Evolutionary conservation across 2,797 vertebrate genomes (phyloP).

Genomic region (Crocidura indochinensis): DNA sequence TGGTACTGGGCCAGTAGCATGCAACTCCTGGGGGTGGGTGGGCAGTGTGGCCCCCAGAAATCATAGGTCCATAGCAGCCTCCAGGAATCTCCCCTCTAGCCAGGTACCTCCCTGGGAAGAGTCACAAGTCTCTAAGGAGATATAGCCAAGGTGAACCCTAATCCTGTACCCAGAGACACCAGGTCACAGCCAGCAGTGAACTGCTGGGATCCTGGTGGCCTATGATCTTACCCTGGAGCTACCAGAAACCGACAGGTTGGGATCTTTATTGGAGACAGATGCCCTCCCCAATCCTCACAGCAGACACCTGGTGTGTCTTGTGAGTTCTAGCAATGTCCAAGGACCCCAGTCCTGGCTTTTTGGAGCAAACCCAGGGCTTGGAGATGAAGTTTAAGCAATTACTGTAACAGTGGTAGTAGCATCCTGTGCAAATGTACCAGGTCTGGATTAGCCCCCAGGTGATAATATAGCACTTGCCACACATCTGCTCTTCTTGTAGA

Average conservation of each 20-base stretch:
- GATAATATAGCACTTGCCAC: too few relatives aligned
- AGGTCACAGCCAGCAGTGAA: too few relatives aligned
- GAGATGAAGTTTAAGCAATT: constrained; percentile 97
- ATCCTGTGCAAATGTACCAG: constrained; percentile 90
- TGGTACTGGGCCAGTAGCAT: not conserved
- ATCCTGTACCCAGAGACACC: not conserved
- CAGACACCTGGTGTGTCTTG: not conserved
- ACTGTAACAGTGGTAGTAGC: constrained; percentile 98
- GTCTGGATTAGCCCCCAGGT: too few relatives aligned
- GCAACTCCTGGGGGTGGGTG: not conserved
- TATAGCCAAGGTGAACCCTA: not conserved
- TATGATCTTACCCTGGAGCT: too few relatives aligned
- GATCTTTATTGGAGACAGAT: not conserved
- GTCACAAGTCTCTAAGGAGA: not conserved
- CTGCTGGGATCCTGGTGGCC: too few relatives aligned
- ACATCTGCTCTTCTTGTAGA: too few relatives aligned
- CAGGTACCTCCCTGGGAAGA: not conserved
- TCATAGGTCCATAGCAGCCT: not conserved
- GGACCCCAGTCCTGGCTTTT: constrained; percentile 76
- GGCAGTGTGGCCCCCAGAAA: not conserved
- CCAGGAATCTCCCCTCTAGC: not conserved
- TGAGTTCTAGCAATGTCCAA: not conserved
- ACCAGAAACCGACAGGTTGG: not conserved
- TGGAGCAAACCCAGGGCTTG: constrained; percentile 96
- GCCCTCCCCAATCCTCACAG: not conserved